A percentile compares a stretch with the other conserved stretches of the same genome.
phyloP scores from a whole-genome alignment of 2,888 invertebrate species.

The Synergus itoensis region DNA sequence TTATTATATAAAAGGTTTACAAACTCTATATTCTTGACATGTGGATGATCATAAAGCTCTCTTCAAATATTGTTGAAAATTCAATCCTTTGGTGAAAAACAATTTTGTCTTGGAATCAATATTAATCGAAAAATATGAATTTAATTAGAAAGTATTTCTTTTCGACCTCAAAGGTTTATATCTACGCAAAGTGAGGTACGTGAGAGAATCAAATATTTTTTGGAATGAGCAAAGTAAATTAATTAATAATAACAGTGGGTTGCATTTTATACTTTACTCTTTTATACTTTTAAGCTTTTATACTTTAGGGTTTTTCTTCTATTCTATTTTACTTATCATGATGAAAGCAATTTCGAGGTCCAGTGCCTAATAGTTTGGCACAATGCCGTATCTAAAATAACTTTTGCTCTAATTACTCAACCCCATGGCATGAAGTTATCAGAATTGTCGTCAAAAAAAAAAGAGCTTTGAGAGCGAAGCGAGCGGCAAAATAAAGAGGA shows the following conservation, averaged over 20 bases:
- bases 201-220: not conserved
- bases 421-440: constrained; percentile 49
- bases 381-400: constrained; percentile 29
- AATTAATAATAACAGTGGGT: not conserved
- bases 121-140: no score
- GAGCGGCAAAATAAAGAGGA: constrained; percentile 54
- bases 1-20: not conserved
- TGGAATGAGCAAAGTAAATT: not conserved
- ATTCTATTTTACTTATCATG: not conserved
- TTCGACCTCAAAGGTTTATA: not conserved
- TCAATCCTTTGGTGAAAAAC: not conserved
- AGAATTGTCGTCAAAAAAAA: constrained; percentile 52
- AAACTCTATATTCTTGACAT: not conserved
- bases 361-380: constrained; percentile 16
- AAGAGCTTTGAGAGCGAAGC: constrained; percentile 51
- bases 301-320: not conserved
- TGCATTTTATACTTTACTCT: not conserved
- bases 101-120: not conserved
- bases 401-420: constrained; percentile 53
- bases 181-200: not conserved
- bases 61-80: not conserved
- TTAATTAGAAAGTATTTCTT: no score
- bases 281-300: no score
- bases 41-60: not conserved
- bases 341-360: not conserved